These are phyloP conservation scores for Rutpela maculata DNA, from an alignment of 2,888 invertebrate genomes.

Conservation along the genomic window DNA sequence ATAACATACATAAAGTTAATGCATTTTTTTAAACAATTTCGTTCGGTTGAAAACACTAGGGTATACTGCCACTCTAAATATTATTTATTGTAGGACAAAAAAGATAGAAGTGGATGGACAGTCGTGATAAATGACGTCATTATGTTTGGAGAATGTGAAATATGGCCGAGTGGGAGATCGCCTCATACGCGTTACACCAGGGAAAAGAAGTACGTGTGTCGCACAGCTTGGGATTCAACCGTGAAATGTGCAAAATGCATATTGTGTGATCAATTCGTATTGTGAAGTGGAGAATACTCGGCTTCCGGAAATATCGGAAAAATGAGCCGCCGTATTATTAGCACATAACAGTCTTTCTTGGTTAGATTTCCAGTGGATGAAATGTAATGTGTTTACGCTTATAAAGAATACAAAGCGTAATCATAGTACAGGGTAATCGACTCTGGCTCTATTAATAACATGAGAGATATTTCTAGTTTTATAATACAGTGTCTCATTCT, in stretches of 20 bases:
- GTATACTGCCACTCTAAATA: conserved; percentile 37
- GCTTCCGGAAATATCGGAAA: neutral
- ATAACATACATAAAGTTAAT: conserved; percentile 38
- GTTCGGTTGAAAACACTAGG: conserved; percentile 12
- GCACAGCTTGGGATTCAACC: conserved; percentile 4
- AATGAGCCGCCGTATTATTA: neutral
- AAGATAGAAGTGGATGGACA: conserved; percentile 39
- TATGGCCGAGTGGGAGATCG: conserved; percentile 28
- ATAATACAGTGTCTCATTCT: no score
- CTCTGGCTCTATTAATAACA: no score
- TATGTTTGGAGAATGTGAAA: conserved; percentile 41
- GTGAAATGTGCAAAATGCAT: neutral
- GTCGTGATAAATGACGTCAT: conserved; percentile 41
- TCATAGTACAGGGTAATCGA: no score
- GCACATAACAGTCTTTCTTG: neutral
- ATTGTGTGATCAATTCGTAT: neutral
- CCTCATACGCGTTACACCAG: conserved; percentile 12
- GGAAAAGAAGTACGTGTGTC: conserved; percentile 27
- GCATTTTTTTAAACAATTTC: conserved; percentile 41
- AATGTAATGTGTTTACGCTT: no score
- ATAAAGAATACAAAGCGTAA: no score
- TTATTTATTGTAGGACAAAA: conserved; percentile 41
- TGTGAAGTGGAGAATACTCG: neutral
- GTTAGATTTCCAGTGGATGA: no score
- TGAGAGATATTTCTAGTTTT: no score